Evolutionary conservation across 2,888 invertebrate genomes (phyloP).

Genomic region (Antheraea yamamai): DNA sequence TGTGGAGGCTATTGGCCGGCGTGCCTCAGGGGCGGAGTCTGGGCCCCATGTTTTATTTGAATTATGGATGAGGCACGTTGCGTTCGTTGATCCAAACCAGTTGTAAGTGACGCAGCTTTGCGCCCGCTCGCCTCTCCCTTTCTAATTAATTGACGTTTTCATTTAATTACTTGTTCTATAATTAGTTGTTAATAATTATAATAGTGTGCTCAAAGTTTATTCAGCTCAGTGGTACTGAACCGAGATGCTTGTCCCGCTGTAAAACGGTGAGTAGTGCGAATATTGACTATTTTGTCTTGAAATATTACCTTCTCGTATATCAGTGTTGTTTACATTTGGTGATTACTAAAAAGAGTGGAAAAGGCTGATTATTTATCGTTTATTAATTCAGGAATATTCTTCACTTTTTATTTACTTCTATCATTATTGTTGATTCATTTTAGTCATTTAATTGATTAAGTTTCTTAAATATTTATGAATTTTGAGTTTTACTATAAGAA

Average conservation of each 20-base stretch:
- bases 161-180: constrained; percentile 77
- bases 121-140: constrained; percentile 76
- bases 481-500: not conserved
- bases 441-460: not conserved
- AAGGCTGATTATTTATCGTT: not conserved
- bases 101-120: constrained; percentile 74
- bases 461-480: not conserved
- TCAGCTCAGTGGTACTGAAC: constrained; percentile 52
- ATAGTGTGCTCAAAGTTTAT: constrained; percentile 70
- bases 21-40: constrained; percentile 77
- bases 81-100: constrained; percentile 73
- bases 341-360: not conserved
- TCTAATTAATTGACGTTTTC: constrained; percentile 80
- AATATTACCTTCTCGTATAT: not conserved
- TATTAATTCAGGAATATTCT: not conserved
- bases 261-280: constrained; percentile 36
- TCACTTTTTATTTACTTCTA: not conserved
- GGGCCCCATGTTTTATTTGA: constrained; percentile 80
- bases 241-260: constrained; percentile 28
- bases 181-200: constrained; percentile 69
- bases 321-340: not conserved
- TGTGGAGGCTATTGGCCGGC: constrained; percentile 74
- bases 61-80: constrained; percentile 78
- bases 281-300: constrained; percentile 14
- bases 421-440: not conserved